phyloP scores from a whole-genome alignment of 2,797 vertebrate species.

The Pipistrellus nathusii region DNA sequence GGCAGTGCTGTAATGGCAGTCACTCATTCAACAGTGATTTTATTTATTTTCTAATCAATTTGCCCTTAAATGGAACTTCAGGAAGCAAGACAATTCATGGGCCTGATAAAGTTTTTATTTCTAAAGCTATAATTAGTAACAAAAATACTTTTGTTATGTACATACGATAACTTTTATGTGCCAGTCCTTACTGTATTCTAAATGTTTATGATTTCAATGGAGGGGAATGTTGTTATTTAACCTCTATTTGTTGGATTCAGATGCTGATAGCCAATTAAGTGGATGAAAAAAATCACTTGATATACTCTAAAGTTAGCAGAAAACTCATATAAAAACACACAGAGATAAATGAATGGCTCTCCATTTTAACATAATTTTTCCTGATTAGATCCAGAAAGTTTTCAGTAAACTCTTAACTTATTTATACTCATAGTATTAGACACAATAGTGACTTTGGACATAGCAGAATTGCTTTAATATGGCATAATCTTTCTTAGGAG shows the following conservation, averaged over 20 bases:
- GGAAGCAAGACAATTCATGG: neutral
- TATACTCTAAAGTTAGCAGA: neutral
- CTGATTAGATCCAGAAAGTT: neutral
- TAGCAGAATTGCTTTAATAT: neutral
- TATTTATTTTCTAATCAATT: constrained; percentile 26
- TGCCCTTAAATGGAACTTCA: neutral
- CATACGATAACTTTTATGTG: neutral
- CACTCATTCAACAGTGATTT: neutral
- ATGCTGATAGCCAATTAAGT: neutral
- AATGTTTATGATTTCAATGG: neutral
- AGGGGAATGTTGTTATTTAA: neutral
- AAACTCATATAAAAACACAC: neutral
- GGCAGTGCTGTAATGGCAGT: neutral
- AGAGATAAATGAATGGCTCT: neutral
- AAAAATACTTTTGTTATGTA: neutral
- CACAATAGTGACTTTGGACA: neutral
- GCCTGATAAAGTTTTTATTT: neutral
- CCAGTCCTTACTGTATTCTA: neutral
- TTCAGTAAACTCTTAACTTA: neutral
- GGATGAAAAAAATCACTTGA: neutral
- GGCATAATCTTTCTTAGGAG: neutral
- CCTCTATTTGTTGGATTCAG: neutral
- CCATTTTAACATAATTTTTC: neutral
- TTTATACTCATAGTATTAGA: neutral
- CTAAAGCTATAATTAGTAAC: neutral